phyloP scores from a whole-genome alignment of 2,797 vertebrate genomes.

The Pteronotus mesoamericanus region DNA sequence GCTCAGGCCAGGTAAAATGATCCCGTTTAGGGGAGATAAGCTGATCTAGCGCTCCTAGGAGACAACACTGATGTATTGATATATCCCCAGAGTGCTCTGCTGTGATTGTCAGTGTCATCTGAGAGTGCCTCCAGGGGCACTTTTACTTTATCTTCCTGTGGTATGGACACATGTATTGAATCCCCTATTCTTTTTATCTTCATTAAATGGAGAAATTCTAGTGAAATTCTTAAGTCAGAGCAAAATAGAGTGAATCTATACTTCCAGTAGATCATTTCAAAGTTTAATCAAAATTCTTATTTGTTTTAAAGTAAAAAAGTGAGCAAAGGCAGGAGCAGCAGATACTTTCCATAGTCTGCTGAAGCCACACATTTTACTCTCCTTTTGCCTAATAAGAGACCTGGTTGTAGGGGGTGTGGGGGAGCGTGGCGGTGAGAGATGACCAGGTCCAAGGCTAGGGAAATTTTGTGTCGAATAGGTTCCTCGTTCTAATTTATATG shows the following conservation, averaged over 20 bases:
- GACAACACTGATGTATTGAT: not conserved
- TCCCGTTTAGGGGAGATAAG: not conserved
- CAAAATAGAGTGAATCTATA: not conserved
- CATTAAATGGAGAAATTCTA: conserved; percentile 22
- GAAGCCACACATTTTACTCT: not conserved
- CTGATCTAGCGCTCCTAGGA: not conserved
- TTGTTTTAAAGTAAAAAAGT: not conserved
- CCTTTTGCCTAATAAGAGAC: not conserved
- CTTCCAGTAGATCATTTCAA: not conserved
- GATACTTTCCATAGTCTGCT: not conserved
- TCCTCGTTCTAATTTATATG: not conserved
- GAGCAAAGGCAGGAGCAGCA: not conserved
- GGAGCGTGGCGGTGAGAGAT: not conserved
- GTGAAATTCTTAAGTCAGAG: not conserved
- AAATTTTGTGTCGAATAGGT: not conserved
- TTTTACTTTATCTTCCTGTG: not conserved
- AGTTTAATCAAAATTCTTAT: not conserved
- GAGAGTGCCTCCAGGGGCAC: not conserved
- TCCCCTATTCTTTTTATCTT: not conserved
- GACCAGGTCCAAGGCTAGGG: not conserved
- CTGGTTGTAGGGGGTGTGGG: too few species aligned
- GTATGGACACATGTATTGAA: not conserved
- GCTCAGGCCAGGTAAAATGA: not conserved
- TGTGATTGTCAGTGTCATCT: not conserved
- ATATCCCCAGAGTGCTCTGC: not conserved